phyloP scores from a whole-genome alignment of 2,888 invertebrate species.

The Phortica okadai region DNA sequence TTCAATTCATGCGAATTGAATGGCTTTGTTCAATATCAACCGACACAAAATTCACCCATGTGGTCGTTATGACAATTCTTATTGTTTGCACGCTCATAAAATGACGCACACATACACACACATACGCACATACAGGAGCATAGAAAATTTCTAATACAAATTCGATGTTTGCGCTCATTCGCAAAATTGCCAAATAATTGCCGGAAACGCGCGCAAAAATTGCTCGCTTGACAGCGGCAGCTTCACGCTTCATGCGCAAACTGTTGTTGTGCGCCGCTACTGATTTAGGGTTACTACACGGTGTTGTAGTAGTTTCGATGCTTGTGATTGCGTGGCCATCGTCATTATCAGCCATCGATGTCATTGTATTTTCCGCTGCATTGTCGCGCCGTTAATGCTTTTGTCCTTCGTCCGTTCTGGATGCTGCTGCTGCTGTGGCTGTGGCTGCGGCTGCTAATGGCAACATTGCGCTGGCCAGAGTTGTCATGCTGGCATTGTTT shows the following conservation, averaged over 20 bases:
- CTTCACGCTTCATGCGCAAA: neutral
- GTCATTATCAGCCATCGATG: conserved; percentile 16
- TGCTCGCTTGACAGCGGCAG: conserved; percentile 1
- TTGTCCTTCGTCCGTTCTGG: neutral
- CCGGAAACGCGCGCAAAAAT: conserved; percentile 45
- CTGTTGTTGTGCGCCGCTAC: neutral
- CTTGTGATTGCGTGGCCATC: neutral
- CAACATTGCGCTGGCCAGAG: conserved; percentile 1
- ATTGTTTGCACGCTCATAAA: conserved; percentile 31
- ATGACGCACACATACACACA: conserved; percentile 34
- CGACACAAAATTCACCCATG: conserved; percentile 58
- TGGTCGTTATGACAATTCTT: conserved; percentile 71
- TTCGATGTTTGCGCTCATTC: conserved; percentile 63
- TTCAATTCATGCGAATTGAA: neutral
- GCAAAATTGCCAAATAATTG: conserved; percentile 72
- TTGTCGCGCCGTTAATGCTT: conserved; percentile 16
- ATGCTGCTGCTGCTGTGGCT: neutral
- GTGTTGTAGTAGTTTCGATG: conserved; percentile 15
- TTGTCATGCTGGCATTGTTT: conserved; percentile 1
- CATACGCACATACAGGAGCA: conserved; percentile 18
- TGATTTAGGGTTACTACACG: conserved; percentile 21
- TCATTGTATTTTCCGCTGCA: neutral
- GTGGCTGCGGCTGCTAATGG: neutral
- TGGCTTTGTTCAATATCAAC: conserved; percentile 38
- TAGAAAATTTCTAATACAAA: conserved; percentile 36